Base-by-base conservation (phyloP, 2,888 invertebrate genomes). In the Augiades crinisus region DNA sequence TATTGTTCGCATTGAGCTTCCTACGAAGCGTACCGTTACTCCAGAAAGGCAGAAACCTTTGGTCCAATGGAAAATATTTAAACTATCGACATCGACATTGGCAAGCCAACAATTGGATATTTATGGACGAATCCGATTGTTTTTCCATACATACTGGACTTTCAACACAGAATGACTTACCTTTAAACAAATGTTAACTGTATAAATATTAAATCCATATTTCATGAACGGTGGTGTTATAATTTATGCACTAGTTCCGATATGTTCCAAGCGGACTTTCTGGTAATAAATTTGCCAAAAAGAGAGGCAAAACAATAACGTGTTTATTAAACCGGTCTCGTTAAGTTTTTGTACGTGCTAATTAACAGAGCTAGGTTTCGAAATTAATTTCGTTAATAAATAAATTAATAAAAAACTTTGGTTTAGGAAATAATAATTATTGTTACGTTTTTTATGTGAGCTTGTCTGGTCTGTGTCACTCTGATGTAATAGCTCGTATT, bases 211-310 rank as follows among this genome's bases (percentile, higher is more conserved):
- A 19, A 5, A 4, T 19, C 5, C 5, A 19, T 19, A 27, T 10
- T n/a, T 10, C 27, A 10, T 27, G 27, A 27, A 24, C 2, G 3
- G 3, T 24, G 6, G n/a, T 2, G 27, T 10, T 27, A 19, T 19
- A 27, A 27, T 37, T 47, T 37, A 13, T 14, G 38, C 19, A n/a
- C 13, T 19, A 36, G 37, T 47, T 44, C 43, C 31, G 24, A 44
- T 8, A 7, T 17, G 22, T 33, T 19, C 17, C 22, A 5, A 19
- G 27, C 10, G 10, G 24, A 19, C 19, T 19, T 19, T 19, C 3
- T 19, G 5, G 19, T 27, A 27, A 27, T 27, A 27, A 27, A 27
- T 1, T 3, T 19, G 10, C 10, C 27, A 10, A 10, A 27, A 27
- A 5, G 19, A 4, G 19, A 4, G n/a, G 22, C 5, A 6, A 5